Percentiles rank a stretch among this genome's conserved stretches.
These are phyloP conservation scores for Pseudoips prasinana DNA, from an alignment of 2,888 invertebrate genomes.

Conservation along the genomic window DNA sequence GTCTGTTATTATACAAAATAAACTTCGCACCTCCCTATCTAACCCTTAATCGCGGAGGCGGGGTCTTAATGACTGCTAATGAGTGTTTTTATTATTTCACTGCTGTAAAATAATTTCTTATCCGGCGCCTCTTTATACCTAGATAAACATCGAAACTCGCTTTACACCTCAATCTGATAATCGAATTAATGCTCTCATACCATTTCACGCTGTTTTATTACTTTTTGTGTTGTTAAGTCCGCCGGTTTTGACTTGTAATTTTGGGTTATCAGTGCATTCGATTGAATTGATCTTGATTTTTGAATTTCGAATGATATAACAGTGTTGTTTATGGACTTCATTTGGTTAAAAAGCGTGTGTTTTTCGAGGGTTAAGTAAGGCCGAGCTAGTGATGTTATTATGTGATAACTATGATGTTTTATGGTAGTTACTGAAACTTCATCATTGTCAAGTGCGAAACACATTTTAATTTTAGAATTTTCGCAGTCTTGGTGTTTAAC, in stretches of 20 bases:
- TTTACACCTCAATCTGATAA: constrained; percentile 81
- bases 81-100: constrained; percentile 80
- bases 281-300: constrained; percentile 73
- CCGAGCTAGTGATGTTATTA: no score
- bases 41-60: constrained; percentile 73
- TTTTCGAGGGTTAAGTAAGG: background rate
- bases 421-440: background rate
- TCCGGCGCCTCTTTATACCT: constrained; percentile 78
- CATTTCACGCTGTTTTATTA: constrained; percentile 79
- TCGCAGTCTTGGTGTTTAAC: no score
- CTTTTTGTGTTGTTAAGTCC: constrained; percentile 73
- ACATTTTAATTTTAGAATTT: no score
- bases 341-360: constrained; percentile 5
- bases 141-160: constrained; percentile 82
- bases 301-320: constrained; percentile 34
- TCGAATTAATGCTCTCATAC: constrained; percentile 79
- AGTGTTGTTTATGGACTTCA: constrained; percentile 37
- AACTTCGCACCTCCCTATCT: constrained; percentile 70
- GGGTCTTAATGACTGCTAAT: constrained; percentile 78
- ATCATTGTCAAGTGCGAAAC: background rate
- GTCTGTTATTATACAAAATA: constrained; percentile 65
- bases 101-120: constrained; percentile 80
- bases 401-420: no score
- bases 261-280: constrained; percentile 71
- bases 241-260: constrained; percentile 70